Evolutionary conservation across 2,888 invertebrate genomes (phyloP).

Genomic region (Meloe dianella): DNA sequence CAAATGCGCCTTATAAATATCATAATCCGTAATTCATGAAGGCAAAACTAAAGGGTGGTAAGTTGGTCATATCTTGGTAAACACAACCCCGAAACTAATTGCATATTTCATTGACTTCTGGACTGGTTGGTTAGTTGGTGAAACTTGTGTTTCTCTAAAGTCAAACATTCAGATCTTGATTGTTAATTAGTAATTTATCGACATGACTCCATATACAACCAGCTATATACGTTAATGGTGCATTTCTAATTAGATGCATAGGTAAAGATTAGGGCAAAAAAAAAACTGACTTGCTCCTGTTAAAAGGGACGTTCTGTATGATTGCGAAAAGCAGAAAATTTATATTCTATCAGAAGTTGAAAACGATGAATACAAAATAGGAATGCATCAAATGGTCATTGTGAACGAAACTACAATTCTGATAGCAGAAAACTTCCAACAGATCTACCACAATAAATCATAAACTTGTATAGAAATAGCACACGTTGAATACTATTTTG

Average conservation of each 20-base stretch:
- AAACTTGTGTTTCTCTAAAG: constrained; percentile 18
- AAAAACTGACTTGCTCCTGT: too few relatives aligned
- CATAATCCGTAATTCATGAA: constrained; percentile 18
- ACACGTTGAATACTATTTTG: constrained; percentile 41
- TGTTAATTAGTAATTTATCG: constrained; percentile 8
- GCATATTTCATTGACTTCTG: constrained; percentile 29
- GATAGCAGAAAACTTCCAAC: constrained; percentile 56
- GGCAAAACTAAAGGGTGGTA: constrained; percentile 7
- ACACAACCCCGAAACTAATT: constrained; percentile 26
- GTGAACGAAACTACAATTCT: constrained; percentile 45
- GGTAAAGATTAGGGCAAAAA: too few relatives aligned
- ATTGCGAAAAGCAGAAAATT: constrained; percentile 32
- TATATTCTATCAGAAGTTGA: constrained; percentile 49
- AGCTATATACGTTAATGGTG: too few relatives aligned
- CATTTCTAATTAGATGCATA: too few relatives aligned
- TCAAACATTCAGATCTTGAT: constrained; percentile 27
- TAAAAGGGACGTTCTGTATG: not conserved
- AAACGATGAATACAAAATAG: constrained; percentile 48
- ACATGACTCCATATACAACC: not conserved
- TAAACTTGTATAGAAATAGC: constrained; percentile 45
- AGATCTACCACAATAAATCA: constrained; percentile 55
- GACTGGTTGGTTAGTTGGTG: constrained; percentile 11
- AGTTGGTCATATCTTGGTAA: constrained; percentile 19
- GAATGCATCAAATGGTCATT: constrained; percentile 56
- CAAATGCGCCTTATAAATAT: constrained; percentile 13